Conservation (phyloP, 2,888 invertebrate genomes). For the Horisme vitalbata region DNA sequence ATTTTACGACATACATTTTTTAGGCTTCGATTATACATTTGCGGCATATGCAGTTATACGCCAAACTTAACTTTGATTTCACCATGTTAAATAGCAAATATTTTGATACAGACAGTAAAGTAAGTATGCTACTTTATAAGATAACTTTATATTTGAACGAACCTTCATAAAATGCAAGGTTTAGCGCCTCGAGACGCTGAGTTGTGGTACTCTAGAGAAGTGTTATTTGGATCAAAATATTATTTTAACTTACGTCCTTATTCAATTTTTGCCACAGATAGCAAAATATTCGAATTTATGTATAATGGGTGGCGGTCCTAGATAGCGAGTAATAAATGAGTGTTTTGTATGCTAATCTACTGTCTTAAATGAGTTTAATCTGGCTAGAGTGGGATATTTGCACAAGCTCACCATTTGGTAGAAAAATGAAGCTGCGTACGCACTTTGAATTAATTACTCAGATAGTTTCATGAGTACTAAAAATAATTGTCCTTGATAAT, state of each 20-base stretch:
- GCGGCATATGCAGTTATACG: background rate
- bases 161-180: background rate
- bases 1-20: slow-evolving; percentile 14
- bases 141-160: background rate
- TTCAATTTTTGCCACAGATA: slow-evolving; percentile 11
- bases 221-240: slow-evolving; percentile 7
- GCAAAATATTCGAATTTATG: slow-evolving; percentile 22
- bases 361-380: slow-evolving; percentile 7
- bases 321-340: slow-evolving; percentile 19
- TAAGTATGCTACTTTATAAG: too few relatives aligned
- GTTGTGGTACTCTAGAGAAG: background rate
- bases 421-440: background rate
- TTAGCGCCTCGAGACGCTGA: background rate
- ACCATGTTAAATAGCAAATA: background rate
- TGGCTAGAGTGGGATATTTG: background rate
- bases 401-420: background rate
- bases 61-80: too few relatives aligned
- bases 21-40: background rate
- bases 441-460: background rate
- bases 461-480: too few relatives aligned
- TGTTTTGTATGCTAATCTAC: slow-evolving; percentile 21
- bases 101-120: too few relatives aligned
- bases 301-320: slow-evolving; percentile 15
- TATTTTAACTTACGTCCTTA: slow-evolving; percentile 15
- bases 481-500: too few relatives aligned